A percentile compares a stretch with the other conserved stretches of the same genome.
These are phyloP conservation scores for Eriosoma lanigerum DNA, from an alignment of 1,140 invertebrate species.

Conservation along the genomic window DNA sequence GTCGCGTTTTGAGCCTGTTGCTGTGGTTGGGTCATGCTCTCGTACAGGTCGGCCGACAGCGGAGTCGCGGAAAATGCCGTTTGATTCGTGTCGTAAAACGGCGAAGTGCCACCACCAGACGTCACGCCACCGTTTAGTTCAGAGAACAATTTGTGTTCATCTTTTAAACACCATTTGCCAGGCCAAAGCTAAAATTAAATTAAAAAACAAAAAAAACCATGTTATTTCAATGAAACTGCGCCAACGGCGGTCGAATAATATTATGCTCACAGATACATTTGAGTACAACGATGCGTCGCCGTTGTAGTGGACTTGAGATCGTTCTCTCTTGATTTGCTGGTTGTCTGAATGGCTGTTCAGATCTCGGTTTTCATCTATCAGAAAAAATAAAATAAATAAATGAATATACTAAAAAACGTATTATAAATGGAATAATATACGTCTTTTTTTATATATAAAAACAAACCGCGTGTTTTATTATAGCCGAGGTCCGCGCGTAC, in stretches of 20 bases:
- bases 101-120: slow-evolving; percentile 59
- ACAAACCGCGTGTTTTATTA: slow-evolving; percentile 16
- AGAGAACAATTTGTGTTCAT: slow-evolving; percentile 81
- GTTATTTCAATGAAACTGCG: too few species aligned
- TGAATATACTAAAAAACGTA: too few species aligned
- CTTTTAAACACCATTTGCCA: slow-evolving; percentile 84
- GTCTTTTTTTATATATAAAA: too few species aligned
- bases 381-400: slow-evolving; percentile 56
- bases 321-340: slow-evolving; percentile 83
- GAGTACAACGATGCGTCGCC: slow-evolving; percentile 81
- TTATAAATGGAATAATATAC: too few species aligned
- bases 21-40: slow-evolving; percentile 63
- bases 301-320: slow-evolving; percentile 73
- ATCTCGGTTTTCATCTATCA: slow-evolving; percentile 80
- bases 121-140: slow-evolving; percentile 67
- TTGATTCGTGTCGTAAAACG: slow-evolving; percentile 62
- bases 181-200: slow-evolving; percentile 71
- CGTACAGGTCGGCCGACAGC: slow-evolving; percentile 69
- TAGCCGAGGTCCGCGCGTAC: neutral
- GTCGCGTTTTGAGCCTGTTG: slow-evolving; percentile 47
- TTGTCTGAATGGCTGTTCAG: slow-evolving; percentile 68
- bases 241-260: neutral
- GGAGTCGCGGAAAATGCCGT: slow-evolving; percentile 63
- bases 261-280: slow-evolving; percentile 66
- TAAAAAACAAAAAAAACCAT: too few species aligned